Evolutionary conservation across 2,797 vertebrate genomes (phyloP).

Genomic region (Strix occidentalis): DNA sequence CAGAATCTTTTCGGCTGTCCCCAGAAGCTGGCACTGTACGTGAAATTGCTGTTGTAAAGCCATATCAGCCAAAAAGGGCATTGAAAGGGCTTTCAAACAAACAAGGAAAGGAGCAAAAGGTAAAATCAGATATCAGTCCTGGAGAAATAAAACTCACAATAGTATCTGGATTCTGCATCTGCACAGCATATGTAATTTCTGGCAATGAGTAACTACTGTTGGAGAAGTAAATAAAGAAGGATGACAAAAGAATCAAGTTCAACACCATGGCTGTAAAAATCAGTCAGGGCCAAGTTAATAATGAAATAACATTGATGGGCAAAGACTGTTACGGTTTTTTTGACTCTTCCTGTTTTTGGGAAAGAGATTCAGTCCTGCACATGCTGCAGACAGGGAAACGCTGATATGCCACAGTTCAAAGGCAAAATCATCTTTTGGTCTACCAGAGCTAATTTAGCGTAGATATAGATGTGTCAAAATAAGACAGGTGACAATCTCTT

Average conservation of each 20-base stretch:
- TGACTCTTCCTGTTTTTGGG: neutral
- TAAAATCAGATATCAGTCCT: slow-evolving; percentile 15
- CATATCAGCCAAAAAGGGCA: neutral
- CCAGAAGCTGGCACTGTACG: neutral
- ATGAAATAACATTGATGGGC: neutral
- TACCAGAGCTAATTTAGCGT: neutral
- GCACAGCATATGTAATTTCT: slow-evolving; percentile 59
- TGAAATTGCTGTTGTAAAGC: neutral
- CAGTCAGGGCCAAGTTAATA: slow-evolving; percentile 27
- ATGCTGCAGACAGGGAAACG: neutral
- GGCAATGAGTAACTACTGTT: slow-evolving; percentile 34
- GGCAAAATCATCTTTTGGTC: neutral
- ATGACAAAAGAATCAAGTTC: slow-evolving; percentile 41
- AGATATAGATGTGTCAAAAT: neutral
- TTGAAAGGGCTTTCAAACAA: neutral
- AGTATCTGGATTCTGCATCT: slow-evolving; percentile 56
- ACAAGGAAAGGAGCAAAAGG: neutral
- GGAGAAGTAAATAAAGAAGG: slow-evolving; percentile 32
- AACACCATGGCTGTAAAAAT: neutral
- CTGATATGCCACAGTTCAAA: neutral
- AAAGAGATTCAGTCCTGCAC: neutral
- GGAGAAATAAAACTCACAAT: slow-evolving; percentile 24
- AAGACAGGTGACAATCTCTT: neutral
- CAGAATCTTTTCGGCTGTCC: neutral
- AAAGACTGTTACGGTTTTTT: neutral